Conservation (phyloP, 2,113 vertebrate species). For the Baryphthengus martii region DNA sequence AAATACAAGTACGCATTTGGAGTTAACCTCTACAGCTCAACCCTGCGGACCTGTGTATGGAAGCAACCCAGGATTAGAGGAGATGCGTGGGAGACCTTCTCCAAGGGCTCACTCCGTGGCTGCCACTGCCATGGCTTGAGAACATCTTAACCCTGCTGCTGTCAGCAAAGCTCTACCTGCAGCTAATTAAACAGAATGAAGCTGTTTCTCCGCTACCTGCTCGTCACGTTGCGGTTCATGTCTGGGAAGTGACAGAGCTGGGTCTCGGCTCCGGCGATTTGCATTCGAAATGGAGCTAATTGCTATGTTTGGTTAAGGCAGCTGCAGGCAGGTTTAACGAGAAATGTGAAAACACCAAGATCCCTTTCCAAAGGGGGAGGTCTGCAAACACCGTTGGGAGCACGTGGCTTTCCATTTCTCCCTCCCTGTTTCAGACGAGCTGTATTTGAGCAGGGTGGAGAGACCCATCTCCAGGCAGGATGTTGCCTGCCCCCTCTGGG, state of each 20-base stretch:
- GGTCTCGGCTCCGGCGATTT: too few relatives aligned
- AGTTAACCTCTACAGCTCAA: neutral
- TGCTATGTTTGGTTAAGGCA: too few relatives aligned
- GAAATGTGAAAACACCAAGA: neutral
- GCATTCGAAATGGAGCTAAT: too few relatives aligned
- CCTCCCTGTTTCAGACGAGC: neutral
- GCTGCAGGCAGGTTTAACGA: neutral
- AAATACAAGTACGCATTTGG: neutral
- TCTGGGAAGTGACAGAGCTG: too few relatives aligned
- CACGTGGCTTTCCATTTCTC: neutral
- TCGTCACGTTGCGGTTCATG: too few relatives aligned
- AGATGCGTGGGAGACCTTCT: neutral
- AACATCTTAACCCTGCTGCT: too few relatives aligned
- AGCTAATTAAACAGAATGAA: too few relatives aligned
- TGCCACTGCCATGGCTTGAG: too few relatives aligned
- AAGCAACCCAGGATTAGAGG: neutral
- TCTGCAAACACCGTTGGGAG: neutral
- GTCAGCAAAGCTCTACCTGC: too few relatives aligned
- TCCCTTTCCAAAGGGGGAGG: neutral
- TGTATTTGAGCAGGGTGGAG: fast-evolving
- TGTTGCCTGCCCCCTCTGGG: too few relatives aligned
- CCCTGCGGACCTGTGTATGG: neutral
- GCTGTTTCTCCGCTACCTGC: too few relatives aligned
- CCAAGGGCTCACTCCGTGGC: too few relatives aligned
- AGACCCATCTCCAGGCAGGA: neutral